These are phyloP conservation scores for Megalops cyprinoides DNA, from an alignment of 2,797 vertebrate genomes.

Conservation along the genomic window DNA sequence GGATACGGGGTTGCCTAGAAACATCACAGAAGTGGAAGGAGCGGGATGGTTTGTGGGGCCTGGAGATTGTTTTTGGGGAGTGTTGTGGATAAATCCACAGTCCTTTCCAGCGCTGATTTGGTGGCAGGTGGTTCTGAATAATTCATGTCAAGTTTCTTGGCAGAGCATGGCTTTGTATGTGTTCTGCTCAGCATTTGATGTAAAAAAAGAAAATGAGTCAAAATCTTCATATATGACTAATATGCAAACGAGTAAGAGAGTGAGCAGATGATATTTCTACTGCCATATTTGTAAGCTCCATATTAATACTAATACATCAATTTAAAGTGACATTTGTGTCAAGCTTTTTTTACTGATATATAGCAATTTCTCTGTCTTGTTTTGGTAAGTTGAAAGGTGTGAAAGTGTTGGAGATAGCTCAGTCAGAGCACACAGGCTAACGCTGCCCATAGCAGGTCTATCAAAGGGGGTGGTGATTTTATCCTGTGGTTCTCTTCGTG, in stretches of 20 bases:
- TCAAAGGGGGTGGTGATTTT: not conserved
- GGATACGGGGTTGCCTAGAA: not conserved
- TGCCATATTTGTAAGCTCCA: too few relatives aligned
- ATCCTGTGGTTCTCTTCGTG: not conserved
- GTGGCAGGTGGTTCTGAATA: constrained; percentile 17
- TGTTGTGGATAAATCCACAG: not conserved
- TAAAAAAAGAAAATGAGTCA: not conserved
- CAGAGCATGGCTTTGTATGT: not conserved
- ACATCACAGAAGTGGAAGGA: not conserved
- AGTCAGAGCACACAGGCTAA: too few relatives aligned
- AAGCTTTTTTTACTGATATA: too few relatives aligned
- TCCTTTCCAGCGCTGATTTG: not conserved
- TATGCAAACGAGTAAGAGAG: not conserved
- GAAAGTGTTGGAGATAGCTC: too few relatives aligned
- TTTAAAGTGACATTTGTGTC: not conserved
- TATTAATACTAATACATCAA: too few relatives aligned
- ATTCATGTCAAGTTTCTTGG: constrained; percentile 4
- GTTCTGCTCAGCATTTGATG: not conserved
- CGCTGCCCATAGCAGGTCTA: too few relatives aligned
- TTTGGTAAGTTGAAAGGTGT: too few relatives aligned
- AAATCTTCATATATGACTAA: constrained; percentile 11
- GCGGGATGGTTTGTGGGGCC: not conserved
- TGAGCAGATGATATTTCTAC: not conserved
- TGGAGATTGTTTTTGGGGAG: not conserved
- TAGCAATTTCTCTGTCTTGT: too few relatives aligned